These are phyloP conservation scores for Paramormyrops hopkinsi DNA, from an alignment of 2,797 vertebrate genomes.

Conservation along the genomic window DNA sequence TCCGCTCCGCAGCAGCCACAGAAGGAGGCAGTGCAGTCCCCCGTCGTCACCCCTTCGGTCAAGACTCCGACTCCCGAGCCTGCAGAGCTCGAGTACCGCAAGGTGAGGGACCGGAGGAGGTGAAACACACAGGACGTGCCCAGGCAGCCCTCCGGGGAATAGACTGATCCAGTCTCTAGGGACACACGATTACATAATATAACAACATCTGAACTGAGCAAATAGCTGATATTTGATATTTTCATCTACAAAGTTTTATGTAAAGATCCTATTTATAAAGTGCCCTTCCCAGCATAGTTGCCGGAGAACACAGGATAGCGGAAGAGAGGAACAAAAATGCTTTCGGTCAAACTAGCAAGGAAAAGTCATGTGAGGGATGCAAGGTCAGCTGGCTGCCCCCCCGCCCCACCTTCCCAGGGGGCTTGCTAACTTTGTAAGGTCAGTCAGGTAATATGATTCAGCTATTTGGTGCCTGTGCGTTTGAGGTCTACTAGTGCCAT, in stretches of 20 bases:
- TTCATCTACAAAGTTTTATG: neutral
- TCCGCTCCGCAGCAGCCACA: slow-evolving; percentile 88
- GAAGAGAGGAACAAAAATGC: neutral
- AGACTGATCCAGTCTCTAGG: neutral
- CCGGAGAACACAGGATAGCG: neutral
- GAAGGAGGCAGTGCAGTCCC: slow-evolving; percentile 88
- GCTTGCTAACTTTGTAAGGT: neutral
- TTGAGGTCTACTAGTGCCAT: neutral
- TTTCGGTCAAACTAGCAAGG: neutral
- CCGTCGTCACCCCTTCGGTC: slow-evolving; percentile 86
- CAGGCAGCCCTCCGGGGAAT: neutral
- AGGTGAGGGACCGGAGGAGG: slow-evolving; percentile 58
- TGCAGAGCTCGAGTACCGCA: slow-evolving; percentile 89
- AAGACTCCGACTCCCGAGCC: slow-evolving; percentile 94
- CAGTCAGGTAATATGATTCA: neutral
- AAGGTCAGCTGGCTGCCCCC: neutral
- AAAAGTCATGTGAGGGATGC: neutral
- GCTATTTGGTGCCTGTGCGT: neutral
- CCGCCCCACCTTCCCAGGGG: neutral
- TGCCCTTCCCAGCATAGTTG: neutral
- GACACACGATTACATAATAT: neutral
- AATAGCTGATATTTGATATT: neutral
- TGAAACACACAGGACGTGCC: neutral
- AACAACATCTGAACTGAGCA: neutral
- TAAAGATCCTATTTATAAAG: neutral